Base-by-base conservation (phyloP, 2,888 invertebrate genomes). In the Ophion ventricosus region DNA sequence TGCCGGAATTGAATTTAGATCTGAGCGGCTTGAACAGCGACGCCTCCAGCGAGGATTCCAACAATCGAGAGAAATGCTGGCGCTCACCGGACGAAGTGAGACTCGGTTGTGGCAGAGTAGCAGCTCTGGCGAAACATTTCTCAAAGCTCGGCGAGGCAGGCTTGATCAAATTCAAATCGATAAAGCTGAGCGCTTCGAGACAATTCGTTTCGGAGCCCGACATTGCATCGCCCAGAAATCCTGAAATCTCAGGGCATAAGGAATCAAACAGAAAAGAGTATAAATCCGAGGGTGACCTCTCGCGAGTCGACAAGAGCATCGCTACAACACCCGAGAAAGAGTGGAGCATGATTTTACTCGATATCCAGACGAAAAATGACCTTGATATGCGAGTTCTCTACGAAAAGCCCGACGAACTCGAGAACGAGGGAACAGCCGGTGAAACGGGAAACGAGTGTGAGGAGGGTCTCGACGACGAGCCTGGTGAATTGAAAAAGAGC, bases 91-190 rank as follows among this genome's bases (percentile, higher is more conserved):
- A 96, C 87, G 96, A 96, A 88, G 95, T 95, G 74, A 93, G 96
- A 80, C 95, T 96, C 25, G 96, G 96, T 0, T 95, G 95, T 81
- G 96, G 96, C 0, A 95, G 96, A 91, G 97, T 97, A 0, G 96
- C 96, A 81, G 96, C 96, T 59, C 93, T 97, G 82, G 94, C 96
- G 0, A 95, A 96, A 90, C 96, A 96, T 91, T 97, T 97, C 78
- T 94, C 94, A 0, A 90, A 92, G 59, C 91, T 94, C 23, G 93
- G 93, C 1, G 93, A 93, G 14, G 91, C 93, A 0, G 93, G 93
- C 2, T 80, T 93, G 11, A 93, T 93, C 11, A 92, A 91, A 86
- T 90, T 91, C 80, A 91, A 90, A 20, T 89, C 91, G 0, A 90
- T 88, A 8, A 90, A 88, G 29, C 80, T 92, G 2, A 86, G 84